Percentiles rank a stretch among this genome's conserved stretches.
Conservation (phyloP, 1,140 invertebrate genomes). For the Brachionus asplanchnoidis region DNA sequence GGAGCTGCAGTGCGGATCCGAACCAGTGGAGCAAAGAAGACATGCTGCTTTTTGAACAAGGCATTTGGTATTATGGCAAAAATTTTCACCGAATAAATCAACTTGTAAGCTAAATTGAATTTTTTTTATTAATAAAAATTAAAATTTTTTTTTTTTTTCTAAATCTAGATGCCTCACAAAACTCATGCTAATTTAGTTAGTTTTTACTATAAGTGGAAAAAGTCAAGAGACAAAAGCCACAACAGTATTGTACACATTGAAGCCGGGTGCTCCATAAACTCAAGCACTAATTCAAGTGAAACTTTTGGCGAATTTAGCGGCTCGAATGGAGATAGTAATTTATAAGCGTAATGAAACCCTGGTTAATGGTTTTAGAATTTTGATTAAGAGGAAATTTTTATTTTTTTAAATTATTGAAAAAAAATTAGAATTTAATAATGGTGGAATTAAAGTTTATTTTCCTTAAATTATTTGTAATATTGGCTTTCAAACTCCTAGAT, state of each 20-base stretch:
- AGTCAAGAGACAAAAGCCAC: background rate
- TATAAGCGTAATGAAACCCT: background rate
- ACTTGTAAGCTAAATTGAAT: background rate
- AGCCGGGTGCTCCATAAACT: background rate
- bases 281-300: constrained; percentile 21
- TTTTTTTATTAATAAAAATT: background rate
- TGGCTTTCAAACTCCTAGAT: background rate
- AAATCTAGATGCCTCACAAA: constrained; percentile 28
- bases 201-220: constrained; percentile 43
- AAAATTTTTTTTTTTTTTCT: background rate
- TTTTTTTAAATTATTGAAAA: constrained; percentile 28
- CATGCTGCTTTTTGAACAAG: constrained; percentile 40
- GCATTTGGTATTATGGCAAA: constrained; percentile 40
- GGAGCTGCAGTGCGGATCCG: background rate
- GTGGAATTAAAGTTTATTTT: background rate
- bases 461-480: constrained; percentile 1
- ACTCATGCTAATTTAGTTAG: constrained; percentile 32
- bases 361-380: background rate
- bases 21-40: constrained; percentile 42
- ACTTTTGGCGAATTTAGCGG: background rate
- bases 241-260: background rate
- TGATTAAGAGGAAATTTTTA: background rate
- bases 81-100: constrained; percentile 42
- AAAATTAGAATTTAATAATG: background rate
- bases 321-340: background rate